Percentiles rank a stretch among this genome's conserved stretches.
These are phyloP conservation scores for Datnioides undecimradiatus DNA, from an alignment of 2,113 vertebrate species.

Conservation along the genomic window DNA sequence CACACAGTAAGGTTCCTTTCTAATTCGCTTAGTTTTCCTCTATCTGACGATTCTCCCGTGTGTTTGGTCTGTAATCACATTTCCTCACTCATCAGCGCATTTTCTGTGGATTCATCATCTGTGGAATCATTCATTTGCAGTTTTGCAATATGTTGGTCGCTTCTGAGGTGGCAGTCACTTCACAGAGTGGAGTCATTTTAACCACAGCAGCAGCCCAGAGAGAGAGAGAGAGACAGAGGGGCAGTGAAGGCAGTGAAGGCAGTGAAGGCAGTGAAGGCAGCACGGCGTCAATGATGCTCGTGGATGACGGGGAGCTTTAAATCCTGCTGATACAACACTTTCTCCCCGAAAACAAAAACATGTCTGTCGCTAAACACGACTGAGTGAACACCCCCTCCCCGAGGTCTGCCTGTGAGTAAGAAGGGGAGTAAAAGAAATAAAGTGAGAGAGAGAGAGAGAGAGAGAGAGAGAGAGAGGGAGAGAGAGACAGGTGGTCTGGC, in stretches of 20 bases:
- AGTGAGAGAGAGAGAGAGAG: constrained; percentile 29
- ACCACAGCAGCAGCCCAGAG: not conserved
- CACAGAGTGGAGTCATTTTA: not conserved
- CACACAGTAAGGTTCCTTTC: too few relatives aligned
- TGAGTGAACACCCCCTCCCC: constrained; percentile 34
- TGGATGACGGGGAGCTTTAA: constrained; percentile 65
- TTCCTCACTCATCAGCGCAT: not conserved
- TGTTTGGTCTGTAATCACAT: not conserved
- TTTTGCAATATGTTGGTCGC: not conserved
- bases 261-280: constrained; percentile 1
- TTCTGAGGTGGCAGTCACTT: not conserved
- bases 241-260: not conserved
- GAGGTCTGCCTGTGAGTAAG: constrained; percentile 70
- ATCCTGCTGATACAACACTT: constrained; percentile 76
- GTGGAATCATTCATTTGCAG: not conserved
- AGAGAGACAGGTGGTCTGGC: constrained; percentile 86
- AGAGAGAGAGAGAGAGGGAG: constrained; percentile 59
- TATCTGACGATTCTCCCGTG: too few relatives aligned
- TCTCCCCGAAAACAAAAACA: constrained; percentile 73
- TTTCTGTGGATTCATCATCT: not conserved
- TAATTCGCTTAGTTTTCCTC: too few relatives aligned
- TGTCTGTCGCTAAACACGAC: constrained; percentile 69
- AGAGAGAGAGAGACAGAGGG: too few relatives aligned
- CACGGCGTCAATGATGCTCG: constrained; percentile 10
- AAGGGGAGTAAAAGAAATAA: constrained; percentile 71